Conservation (phyloP, 1,140 invertebrate genomes). For the Aphelinus atriplicis region DNA sequence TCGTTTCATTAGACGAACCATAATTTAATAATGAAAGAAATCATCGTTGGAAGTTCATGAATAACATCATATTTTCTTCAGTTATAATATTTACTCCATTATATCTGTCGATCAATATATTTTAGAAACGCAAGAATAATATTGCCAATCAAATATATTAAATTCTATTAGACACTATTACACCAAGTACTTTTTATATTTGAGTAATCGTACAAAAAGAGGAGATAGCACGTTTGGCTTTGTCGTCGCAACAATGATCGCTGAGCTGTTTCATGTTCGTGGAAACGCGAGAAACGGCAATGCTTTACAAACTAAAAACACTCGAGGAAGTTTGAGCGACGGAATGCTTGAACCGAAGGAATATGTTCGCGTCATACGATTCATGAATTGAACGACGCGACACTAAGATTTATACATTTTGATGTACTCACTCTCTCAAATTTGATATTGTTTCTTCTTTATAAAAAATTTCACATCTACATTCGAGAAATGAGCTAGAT, state of each 20-base stretch:
- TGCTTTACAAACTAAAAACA: conserved; percentile 23
- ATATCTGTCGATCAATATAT: too few relatives aligned
- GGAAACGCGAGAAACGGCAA: conserved; percentile 14
- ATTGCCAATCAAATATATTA: too few relatives aligned
- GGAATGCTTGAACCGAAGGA: conserved; percentile 26
- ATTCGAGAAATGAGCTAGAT: conserved; percentile 8
- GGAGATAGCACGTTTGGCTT: conserved; percentile 19
- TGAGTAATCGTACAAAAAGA: conserved; percentile 3
- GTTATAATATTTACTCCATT: too few relatives aligned
- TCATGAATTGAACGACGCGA: conserved; percentile 19
- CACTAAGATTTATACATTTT: too few relatives aligned
- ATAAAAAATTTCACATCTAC: neutral
- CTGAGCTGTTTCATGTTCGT: neutral
- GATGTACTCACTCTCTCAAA: neutral
- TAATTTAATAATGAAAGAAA: too few relatives aligned
- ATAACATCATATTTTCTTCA: too few relatives aligned
- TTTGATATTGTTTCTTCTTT: neutral
- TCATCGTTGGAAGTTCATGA: too few relatives aligned
- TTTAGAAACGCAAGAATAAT: too few relatives aligned
- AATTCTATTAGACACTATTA: conserved; percentile 16
- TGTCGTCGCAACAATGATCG: conserved; percentile 5
- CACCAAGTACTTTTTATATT: conserved; percentile 5
- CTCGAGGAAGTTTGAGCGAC: conserved; percentile 21
- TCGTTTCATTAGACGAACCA: too few relatives aligned
- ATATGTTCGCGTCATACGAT: conserved; percentile 4